Evolutionary conservation across 2,113 vertebrate genomes (phyloP), one percentile per base, ranked within the genome.

Genomic region (Trematomus loennbergii): DNA sequence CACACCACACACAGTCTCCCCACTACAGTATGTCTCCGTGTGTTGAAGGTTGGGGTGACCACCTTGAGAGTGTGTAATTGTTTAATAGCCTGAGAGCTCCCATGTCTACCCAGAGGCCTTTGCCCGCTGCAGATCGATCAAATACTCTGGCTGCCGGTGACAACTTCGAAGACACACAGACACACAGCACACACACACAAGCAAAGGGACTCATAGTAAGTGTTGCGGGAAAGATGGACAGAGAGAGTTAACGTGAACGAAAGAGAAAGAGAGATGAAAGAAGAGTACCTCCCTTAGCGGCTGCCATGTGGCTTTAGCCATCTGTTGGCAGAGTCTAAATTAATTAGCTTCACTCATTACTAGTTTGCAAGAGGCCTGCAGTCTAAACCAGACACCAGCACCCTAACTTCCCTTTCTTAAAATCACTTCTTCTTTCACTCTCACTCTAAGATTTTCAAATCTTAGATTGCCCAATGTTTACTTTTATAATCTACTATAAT

Each of bases 241-340:
- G 82, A 87, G 60, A 78, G 65, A 71, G 75, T 79, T 84, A 82
- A 85, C 85, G 85, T 53, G 83, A 90, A 58, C 79, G 62, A 85
- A 74, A 79, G 57, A 86, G 64, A 59, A 64, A 73, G 82, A 60
- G 70, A 88, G 83, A 90, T 79, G 68, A 83, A 87, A 89, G 85
- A 90, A 72, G 85, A 91, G 78, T 84, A 83, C 83, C 89, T 94
- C 93, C 92, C 89, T 88, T 80, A 89, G 90, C 72, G 85, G 84
- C 83, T 92, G 91, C 90, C 94, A 94, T 94, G 95, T 92, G 92
- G 94, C 87, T 94, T 94, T 87, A 93, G 94, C 94, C 95, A 95
- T 95, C 95, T 95, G 95, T 93, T 95, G 93, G 93, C 91, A 93
- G 90, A 90, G 90, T 89, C 90, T 92, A 95, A 94, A 94, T 95